These are phyloP conservation scores for Drosophila insularis DNA, from an alignment of 1,140 invertebrate genomes.

Conservation along the genomic window DNA sequence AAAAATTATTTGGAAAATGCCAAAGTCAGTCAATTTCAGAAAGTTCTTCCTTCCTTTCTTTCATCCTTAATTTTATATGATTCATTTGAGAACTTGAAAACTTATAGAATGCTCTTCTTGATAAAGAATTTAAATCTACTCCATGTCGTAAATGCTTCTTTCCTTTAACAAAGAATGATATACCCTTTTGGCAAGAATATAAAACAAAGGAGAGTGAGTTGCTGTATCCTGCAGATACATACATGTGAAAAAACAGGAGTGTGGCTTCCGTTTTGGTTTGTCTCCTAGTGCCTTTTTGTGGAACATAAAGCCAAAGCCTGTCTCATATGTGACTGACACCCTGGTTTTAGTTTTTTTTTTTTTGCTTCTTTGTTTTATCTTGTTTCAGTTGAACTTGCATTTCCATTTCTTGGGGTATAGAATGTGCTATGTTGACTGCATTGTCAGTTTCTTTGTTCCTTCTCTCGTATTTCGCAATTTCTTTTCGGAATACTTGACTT, in stretches of 20 bases:
- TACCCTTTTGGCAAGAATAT: too few relatives aligned
- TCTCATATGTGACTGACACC: constrained; percentile 8
- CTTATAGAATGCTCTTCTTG: too few relatives aligned
- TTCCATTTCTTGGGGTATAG: not conserved
- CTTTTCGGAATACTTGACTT: not conserved
- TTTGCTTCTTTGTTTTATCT: not conserved
- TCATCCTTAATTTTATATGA: too few relatives aligned
- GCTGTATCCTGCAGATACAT: constrained; percentile 12
- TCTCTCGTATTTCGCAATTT: constrained; percentile 15
- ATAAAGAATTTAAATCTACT: too few relatives aligned
- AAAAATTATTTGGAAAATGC: too few relatives aligned
- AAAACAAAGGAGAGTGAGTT: not conserved
- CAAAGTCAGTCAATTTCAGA: too few relatives aligned
- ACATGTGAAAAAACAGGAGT: constrained; percentile 1
- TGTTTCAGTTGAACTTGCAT: constrained; percentile 19
- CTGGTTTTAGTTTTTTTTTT: constrained; percentile 11
- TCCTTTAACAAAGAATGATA: too few relatives aligned
- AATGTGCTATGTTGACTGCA: constrained; percentile 19
- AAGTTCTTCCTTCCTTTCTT: too few relatives aligned
- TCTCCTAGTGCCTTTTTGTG: not conserved
- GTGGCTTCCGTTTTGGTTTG: not conserved
- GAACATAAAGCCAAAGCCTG: constrained; percentile 2
- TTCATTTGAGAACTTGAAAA: too few relatives aligned
- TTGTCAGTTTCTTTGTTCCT: constrained; percentile 17
- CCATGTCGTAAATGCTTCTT: too few relatives aligned